Evolutionary conservation across 2,113 vertebrate genomes (phyloP), one percentile per base, ranked within the genome.

Genomic region (Sardina pilchardus): DNA sequence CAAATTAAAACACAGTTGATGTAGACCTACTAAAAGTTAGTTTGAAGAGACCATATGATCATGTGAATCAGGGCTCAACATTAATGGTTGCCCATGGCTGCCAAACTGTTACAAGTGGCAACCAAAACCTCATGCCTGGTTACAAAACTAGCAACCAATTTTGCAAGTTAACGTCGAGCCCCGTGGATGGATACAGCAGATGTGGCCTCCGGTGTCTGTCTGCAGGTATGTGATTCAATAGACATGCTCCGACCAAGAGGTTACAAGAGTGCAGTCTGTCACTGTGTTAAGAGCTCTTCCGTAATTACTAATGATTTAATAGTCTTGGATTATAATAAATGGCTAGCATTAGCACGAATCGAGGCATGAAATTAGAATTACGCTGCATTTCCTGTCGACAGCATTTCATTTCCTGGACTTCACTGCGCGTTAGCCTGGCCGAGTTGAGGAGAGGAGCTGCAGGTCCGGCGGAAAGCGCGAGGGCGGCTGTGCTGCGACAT

Each of bases 311-410:
- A 80, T 84, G 59, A 84, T 75, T 39, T 84, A 84, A 84, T 85
- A 80, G 78, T 48, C 45, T 80, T 36, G 36, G 50, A 80, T 85
- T 85, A 45, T 85, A 67, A 80, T 85, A 53, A 80, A 85, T 85
- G 47, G 80, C 44, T 80, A 50, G 44, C 71, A 53, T 81, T 85
- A 53, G 53, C 47, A 85, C 80, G 19, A 85, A 53, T 78, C 50
- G 67, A 34, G 30, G 84, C 84, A 81, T 85, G 71, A 85, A 85
- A 85, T 85, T 85, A 45, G 71, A 85, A 85, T 85, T 85, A 81
- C 34, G 50, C 80, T 21, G n/a, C 80, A 78, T 81, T 85, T 85
- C 84, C 84, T 85, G 45, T 85, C 67, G 83, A 44, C 83, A 43
- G 84, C 48, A 71, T 85, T 85, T 85, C 45, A 81, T 85, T 53